Percentiles rank a stretch among this genome's conserved stretches.
phyloP scores from a whole-genome alignment of 2,888 invertebrate species.

The Macrosiphum euphorbiae region DNA sequence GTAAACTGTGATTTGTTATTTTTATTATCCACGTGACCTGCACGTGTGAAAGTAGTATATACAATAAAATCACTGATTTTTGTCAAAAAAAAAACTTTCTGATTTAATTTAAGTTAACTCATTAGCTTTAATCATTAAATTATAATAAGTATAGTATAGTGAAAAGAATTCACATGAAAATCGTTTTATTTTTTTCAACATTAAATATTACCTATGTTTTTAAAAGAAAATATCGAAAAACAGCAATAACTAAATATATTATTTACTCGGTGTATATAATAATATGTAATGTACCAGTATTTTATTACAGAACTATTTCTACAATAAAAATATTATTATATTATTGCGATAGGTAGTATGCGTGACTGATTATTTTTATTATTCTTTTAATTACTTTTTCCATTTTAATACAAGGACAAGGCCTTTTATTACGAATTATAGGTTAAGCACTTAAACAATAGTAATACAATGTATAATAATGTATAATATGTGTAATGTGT shows the following conservation, averaged over 20 bases:
- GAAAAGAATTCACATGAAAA: neutral
- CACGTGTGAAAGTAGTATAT: neutral
- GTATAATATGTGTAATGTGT: neutral
- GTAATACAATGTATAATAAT: neutral
- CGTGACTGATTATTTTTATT: neutral
- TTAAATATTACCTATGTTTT: neutral
- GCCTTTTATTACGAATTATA: slow-evolving; percentile 13
- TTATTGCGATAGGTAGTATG: neutral
- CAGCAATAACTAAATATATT: neutral
- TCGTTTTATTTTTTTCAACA: neutral
- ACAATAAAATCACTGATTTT: neutral
- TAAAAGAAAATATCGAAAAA: neutral
- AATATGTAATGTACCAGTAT: too few species aligned
- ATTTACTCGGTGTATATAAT: too few species aligned
- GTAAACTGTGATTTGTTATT: neutral
- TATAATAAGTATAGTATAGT: neutral
- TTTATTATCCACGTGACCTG: neutral
- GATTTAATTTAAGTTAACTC: neutral
- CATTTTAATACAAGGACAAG: slow-evolving; percentile 35
- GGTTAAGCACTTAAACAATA: slow-evolving; percentile 25
- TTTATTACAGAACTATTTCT: neutral
- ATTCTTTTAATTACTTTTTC: neutral
- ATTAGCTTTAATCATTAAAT: neutral
- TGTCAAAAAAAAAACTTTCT: neutral
- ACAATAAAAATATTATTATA: neutral